A percentile compares a stretch with the other conserved stretches of the same genome.
Conservation (phyloP, 2,888 invertebrate genomes). For the Liodrosophila aerea region DNA sequence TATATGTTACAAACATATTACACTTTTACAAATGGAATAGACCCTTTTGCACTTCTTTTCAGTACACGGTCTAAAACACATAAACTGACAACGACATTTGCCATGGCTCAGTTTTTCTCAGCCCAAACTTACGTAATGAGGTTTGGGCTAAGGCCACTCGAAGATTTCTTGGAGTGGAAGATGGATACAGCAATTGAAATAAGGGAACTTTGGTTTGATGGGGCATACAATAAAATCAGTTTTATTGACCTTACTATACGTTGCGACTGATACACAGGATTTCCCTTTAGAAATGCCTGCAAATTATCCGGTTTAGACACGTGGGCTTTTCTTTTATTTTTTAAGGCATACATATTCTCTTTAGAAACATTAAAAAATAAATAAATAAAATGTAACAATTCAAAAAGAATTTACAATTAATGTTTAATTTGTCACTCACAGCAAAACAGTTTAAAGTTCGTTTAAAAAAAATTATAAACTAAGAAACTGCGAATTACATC, state of each 20-base stretch:
- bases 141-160: constrained; percentile 40
- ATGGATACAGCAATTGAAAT: constrained; percentile 14
- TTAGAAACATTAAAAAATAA: too few relatives aligned
- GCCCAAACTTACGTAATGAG: constrained; percentile 68
- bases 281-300: neutral
- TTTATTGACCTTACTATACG: constrained; percentile 6
- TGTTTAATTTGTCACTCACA: too few relatives aligned
- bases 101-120: constrained; percentile 22
- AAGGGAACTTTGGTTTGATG: constrained; percentile 12
- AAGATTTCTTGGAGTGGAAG: constrained; percentile 20
- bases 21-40: too few relatives aligned
- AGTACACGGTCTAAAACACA: constrained; percentile 2
- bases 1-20: too few relatives aligned
- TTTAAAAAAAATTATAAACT: neutral
- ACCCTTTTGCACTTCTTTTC: too few relatives aligned
- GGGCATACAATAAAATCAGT: constrained; percentile 43
- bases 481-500: neutral
- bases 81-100: constrained; percentile 33
- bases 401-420: too few relatives aligned
- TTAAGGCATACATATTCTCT: too few relatives aligned
- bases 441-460: neutral
- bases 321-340: too few relatives aligned
- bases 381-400: too few relatives aligned
- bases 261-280: too few relatives aligned
- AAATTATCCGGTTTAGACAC: too few relatives aligned